These are phyloP conservation scores for Spheniscus mendiculus DNA, from an alignment of 2,113 vertebrate species.

Conservation along the genomic window DNA sequence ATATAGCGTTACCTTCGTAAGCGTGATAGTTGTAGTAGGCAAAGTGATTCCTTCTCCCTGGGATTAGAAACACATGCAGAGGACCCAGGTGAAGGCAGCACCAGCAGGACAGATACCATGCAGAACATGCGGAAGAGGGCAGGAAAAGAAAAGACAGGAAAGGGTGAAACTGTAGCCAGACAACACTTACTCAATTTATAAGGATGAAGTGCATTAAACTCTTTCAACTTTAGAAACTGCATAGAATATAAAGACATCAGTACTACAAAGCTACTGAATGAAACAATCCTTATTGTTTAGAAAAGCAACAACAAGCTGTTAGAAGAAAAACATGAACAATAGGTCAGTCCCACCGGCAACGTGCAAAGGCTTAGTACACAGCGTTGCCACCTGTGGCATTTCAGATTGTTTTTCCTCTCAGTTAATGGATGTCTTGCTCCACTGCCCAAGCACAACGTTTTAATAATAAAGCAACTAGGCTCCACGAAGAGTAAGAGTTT, in stretches of 20 bases:
- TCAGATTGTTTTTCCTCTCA: neutral
- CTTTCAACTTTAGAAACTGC: slow-evolving; percentile 15
- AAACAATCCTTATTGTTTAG: slow-evolving; percentile 37
- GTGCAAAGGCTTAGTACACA: neutral
- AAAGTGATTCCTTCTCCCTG: slow-evolving; percentile 97
- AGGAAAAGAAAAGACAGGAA: slow-evolving; percentile 85
- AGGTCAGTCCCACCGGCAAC: slow-evolving; percentile 6
- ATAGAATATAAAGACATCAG: neutral
- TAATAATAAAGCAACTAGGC: neutral
- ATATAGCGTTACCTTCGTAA: slow-evolving; percentile 86
- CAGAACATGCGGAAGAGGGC: slow-evolving; percentile 76
- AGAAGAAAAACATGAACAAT: slow-evolving; percentile 25
- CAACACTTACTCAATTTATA: slow-evolving; percentile 15
- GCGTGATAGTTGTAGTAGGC: slow-evolving; percentile 93
- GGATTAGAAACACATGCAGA: slow-evolving; percentile 85
- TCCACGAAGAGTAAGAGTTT: neutral
- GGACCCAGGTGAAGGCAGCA: slow-evolving; percentile 90
- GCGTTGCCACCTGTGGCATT: neutral
- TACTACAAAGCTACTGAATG: neutral
- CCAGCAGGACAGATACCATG: slow-evolving; percentile 78
- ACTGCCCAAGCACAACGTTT: neutral
- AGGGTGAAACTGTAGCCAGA: slow-evolving; percentile 84
- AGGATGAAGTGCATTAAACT: slow-evolving; percentile 36
- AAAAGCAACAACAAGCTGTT: slow-evolving; percentile 23
- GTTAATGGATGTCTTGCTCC: neutral